phyloP scores from a whole-genome alignment of 2,888 invertebrate species.

The Autographa pulchrina region DNA sequence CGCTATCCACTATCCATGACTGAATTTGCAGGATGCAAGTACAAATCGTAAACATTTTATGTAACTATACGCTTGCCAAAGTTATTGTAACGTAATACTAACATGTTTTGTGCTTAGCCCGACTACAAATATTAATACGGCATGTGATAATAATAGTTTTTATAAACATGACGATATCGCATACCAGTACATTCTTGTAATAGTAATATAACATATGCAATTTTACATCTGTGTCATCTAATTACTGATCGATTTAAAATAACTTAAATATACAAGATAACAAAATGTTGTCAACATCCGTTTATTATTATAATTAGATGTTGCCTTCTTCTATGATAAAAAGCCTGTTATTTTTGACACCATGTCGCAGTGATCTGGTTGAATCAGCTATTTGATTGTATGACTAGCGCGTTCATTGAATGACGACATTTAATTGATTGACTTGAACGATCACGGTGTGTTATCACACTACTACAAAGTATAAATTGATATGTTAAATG shows the following conservation, averaged over 20 bases:
- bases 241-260: too few relatives aligned
- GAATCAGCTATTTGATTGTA: too few relatives aligned
- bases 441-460: too few relatives aligned
- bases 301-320: too few relatives aligned
- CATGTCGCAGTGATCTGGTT: too few relatives aligned
- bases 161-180: not conserved
- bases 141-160: not conserved
- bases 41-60: constrained; percentile 70
- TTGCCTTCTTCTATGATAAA: not conserved
- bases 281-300: too few relatives aligned
- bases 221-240: too few relatives aligned
- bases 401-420: too few relatives aligned
- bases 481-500: not conserved
- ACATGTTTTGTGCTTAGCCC: constrained; percentile 57
- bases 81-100: constrained; percentile 68
- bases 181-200: not conserved
- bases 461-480: not conserved
- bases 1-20: constrained; percentile 69
- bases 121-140: constrained; percentile 42
- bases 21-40: constrained; percentile 69
- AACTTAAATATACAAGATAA: too few relatives aligned
- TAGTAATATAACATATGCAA: too few relatives aligned
- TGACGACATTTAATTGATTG: too few relatives aligned
- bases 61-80: constrained; percentile 79
- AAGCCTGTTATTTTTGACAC: not conserved